These are phyloP conservation scores for Balaeniceps rex DNA, from an alignment of 2,113 vertebrate species.

Conservation along the genomic window DNA sequence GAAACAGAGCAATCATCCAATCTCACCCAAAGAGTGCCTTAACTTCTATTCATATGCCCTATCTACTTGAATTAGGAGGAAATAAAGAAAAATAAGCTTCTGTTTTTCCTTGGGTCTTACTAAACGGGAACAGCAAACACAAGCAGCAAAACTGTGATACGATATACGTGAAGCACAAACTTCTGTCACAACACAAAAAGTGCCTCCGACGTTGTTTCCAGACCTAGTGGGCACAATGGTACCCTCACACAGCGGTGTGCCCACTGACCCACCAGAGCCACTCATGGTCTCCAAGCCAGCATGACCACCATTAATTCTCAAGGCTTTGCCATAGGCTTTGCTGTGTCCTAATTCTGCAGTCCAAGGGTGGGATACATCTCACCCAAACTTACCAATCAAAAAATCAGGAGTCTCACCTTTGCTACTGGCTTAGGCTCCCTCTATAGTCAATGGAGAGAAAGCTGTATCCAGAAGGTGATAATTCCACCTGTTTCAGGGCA, in stretches of 20 bases:
- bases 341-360: neutral
- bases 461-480: neutral
- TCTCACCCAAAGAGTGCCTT: neutral
- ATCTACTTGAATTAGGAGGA: neutral
- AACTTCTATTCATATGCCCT: neutral
- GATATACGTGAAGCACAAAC: neutral
- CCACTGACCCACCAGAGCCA: neutral
- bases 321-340: neutral
- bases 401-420: neutral
- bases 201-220: fast-evolving
- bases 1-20: neutral
- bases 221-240: neutral
- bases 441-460: neutral
- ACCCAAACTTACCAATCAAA: neutral
- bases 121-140: neutral
- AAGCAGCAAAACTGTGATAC: neutral
- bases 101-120: neutral
- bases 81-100: neutral
- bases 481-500: neutral
- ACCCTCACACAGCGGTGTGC: neutral
- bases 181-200: neutral
- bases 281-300: neutral
- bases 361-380: neutral
- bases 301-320: neutral
- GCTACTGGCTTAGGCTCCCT: neutral